Conservation (phyloP, 2,113 vertebrate genomes). For the Cyprinodon variegatus region DNA sequence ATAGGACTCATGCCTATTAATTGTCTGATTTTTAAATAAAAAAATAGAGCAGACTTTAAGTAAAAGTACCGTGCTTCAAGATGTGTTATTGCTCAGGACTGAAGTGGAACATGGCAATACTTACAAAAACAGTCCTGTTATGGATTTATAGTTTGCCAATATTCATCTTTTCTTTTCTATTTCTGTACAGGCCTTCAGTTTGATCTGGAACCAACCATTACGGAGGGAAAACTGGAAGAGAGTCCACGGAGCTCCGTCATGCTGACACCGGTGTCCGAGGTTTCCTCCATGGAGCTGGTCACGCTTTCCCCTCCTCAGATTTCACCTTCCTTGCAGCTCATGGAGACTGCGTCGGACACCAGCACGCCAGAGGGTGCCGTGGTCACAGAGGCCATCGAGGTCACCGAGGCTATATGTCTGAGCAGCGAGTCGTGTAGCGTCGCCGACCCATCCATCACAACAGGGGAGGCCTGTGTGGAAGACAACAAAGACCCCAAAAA, state of each 20-base stretch:
- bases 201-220: slow-evolving; percentile 49
- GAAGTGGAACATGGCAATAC: background rate
- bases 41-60: background rate
- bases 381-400: slow-evolving; percentile 28
- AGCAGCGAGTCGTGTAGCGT: slow-evolving; percentile 30
- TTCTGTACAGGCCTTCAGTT: slow-evolving; percentile 58
- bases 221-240: slow-evolving; percentile 69
- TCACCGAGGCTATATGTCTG: slow-evolving; percentile 35
- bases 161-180: background rate
- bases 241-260: slow-evolving; percentile 76
- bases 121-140: background rate
- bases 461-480: slow-evolving; percentile 43
- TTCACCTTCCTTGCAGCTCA: slow-evolving; percentile 80
- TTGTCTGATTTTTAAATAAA: no score
- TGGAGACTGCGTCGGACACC: slow-evolving; percentile 79
- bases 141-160: background rate
- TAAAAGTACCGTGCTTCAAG: background rate
- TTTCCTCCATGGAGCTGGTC: slow-evolving; percentile 67
- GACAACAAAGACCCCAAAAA: slow-evolving; percentile 78
- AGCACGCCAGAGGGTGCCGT: slow-evolving; percentile 59
- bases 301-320: slow-evolving; percentile 72
- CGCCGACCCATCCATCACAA: slow-evolving; percentile 52
- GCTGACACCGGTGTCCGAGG: slow-evolving; percentile 74
- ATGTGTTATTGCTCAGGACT: no score
- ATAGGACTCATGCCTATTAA: no score